Evolutionary conservation across 2,888 invertebrate species (phyloP), one percentile per base, ranked within the genome.

Genomic region (Archaeoteleia sp.): DNA sequence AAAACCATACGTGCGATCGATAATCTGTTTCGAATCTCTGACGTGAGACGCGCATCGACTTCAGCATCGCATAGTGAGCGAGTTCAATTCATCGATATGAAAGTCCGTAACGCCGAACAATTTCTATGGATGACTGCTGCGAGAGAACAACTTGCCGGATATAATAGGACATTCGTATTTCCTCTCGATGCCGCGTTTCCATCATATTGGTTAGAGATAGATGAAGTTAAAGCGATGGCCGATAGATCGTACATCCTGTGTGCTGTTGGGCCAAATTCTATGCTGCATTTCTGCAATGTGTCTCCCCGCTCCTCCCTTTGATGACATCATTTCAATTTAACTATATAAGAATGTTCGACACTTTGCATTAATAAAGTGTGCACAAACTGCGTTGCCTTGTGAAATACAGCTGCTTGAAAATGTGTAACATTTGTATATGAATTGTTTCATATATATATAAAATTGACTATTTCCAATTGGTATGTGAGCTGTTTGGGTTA

Each of bases 161-260:
- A 61, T 67, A 49, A 45, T 61, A 61, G 60, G 61, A 67, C 67
- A 61, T 61, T 67, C 61, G 55, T 55, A 57, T 67, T 67, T 61
- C 48, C 55, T 34, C 25, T 13, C 27, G 34, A 9, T 29, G 57
- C 53, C 51, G 34, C 67, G 54, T 51, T 61, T 57, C 53, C 51
- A 62, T 67, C 53, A 58, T 53, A 46, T 53, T 58, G 49, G 58
- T 58, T 46, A 53, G 25, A 46, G 43, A 34, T 51, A 49, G 27
- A 57, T 42, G 30, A 46, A 65, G 65, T 58, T 53, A 40, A 46
- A 65, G 53, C 46, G 51, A 58, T 37, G 25, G 27, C 35, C 37
- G 35, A 46, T 46, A 58, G 46, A 48, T 46, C 45, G 32, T 43
- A 37, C 10, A 9, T 39, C 17, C 6, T 20, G 20, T 37, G 46